Base-by-base conservation (phyloP, 2,797 vertebrate species). In the Gymnothorax reevesii region DNA sequence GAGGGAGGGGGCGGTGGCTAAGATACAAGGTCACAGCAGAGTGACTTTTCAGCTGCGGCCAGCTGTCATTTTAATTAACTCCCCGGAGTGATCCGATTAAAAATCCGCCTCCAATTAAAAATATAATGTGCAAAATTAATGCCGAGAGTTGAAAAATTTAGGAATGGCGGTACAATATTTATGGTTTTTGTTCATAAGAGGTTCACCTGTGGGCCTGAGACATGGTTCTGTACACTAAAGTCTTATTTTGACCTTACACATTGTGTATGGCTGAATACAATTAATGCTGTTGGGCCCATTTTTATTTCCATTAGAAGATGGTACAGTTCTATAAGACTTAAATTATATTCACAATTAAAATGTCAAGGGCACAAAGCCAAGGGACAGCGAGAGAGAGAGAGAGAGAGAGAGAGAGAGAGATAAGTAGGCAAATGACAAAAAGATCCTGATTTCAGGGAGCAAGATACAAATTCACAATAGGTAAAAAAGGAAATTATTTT, bases 1-100 rank as follows among this genome's bases (percentile, higher is more conserved):
- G 52, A 6, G 55, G 22, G 54, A 22, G 54, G 79, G 52, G 9
- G 33, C 20, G 52, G 49, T 49, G 42, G 20, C 17, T 3, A 52
- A 55, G 79, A 20, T 55, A 57, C n/a, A 59, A 59, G 55, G 80
- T 82, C 80, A 13, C 54, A 82, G 80, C 80, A 13, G 55, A 27
- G 55, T 57, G 80, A 22, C 54, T 59, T 82, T 42, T 57, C 13
- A 82, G 77, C 54, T 55, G 20, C 3, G 52, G 49, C 15, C 77
- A 27, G 57, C 80, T n/a, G 55, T 33, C 57, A 82, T 4, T 82
- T 59, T 82, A 82, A 82, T 82, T 83, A 83, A 33, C n/a, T 83
- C 82, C 57, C 59, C 57, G 27, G 55, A 59, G 55, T 13, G 2
- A 8, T 57, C 27, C 1, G 55, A 42, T 42, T 42, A 7, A 60